phyloP scores from a whole-genome alignment of 2,113 vertebrate species.

The Pituophis catenifer region DNA sequence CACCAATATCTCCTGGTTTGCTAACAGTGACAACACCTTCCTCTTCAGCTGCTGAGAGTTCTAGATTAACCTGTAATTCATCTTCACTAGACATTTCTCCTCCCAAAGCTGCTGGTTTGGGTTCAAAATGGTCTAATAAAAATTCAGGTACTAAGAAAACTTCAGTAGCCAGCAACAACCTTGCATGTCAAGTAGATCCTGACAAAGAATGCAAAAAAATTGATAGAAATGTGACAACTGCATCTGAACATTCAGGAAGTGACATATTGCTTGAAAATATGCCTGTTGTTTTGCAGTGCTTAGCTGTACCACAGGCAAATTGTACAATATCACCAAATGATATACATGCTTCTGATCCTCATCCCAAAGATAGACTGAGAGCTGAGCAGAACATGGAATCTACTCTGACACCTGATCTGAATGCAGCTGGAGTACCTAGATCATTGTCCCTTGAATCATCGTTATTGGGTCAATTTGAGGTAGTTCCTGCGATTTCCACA shows the following conservation, averaged over 20 bases:
- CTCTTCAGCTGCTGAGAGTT: conserved; percentile 56
- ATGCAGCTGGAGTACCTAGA: conserved; percentile 23
- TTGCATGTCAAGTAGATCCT: conserved; percentile 46
- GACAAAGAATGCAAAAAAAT: conserved; percentile 62
- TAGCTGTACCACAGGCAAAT: background rate
- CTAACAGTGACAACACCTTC: conserved; percentile 55
- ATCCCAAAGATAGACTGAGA: conserved; percentile 42
- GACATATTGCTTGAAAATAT: conserved; percentile 36
- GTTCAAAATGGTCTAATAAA: conserved; percentile 78
- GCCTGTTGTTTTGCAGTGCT: conserved; percentile 33
- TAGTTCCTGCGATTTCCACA: conserved; percentile 26
- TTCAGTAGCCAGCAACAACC: conserved; percentile 59
- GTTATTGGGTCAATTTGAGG: conserved; percentile 54
- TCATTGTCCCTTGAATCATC: conserved; percentile 1
- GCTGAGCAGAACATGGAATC: conserved; percentile 40
- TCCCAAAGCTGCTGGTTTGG: conserved; percentile 52
- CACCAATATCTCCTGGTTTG: conserved; percentile 59
- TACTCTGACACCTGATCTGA: background rate
- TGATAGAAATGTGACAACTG: conserved; percentile 31
- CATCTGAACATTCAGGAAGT: conserved; percentile 11
- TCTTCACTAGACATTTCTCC: conserved; percentile 55
- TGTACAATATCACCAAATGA: rapidly evolving
- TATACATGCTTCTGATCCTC: conserved; percentile 1
- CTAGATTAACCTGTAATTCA: conserved; percentile 42
- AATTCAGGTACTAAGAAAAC: conserved; percentile 75